Evolutionary conservation across 1,140 invertebrate genomes (phyloP).

Genomic region (Cepaea nemoralis): DNA sequence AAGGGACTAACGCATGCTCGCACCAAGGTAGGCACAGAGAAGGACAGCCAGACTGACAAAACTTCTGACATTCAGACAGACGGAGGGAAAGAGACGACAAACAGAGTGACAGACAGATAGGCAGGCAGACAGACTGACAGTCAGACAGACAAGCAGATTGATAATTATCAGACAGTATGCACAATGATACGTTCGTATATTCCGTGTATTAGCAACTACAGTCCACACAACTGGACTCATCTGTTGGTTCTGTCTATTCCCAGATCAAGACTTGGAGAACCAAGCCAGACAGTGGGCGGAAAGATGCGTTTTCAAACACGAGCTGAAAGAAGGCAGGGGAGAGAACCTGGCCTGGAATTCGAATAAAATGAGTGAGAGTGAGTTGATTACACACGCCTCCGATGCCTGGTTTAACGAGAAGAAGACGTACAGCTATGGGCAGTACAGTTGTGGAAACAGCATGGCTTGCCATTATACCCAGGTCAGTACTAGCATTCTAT

Average conservation of each 20-base stretch:
- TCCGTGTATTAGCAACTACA: too few species aligned
- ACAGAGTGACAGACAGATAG: background rate
- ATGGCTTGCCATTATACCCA: conserved; percentile 31
- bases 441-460: background rate
- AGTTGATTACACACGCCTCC: background rate
- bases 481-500: background rate
- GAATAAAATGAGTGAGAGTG: background rate
- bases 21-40: background rate
- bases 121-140: background rate
- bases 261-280: conserved; percentile 1
- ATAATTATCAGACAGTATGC: background rate
- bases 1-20: too few species aligned
- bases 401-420: conserved; percentile 33
- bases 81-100: background rate
- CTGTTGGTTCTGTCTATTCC: background rate
- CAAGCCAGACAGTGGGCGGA: conserved; percentile 17
- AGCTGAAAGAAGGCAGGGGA: conserved; percentile 15
- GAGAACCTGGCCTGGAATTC: conserved; percentile 31
- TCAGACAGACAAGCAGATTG: background rate
- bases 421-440: conserved; percentile 17
- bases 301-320: conserved; percentile 29
- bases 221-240: background rate
- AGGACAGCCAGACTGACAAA: background rate
- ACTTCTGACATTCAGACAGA: background rate
- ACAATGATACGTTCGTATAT: background rate